Conservation (phyloP, 2,888 invertebrate genomes). For the Pammene fasciana region DNA sequence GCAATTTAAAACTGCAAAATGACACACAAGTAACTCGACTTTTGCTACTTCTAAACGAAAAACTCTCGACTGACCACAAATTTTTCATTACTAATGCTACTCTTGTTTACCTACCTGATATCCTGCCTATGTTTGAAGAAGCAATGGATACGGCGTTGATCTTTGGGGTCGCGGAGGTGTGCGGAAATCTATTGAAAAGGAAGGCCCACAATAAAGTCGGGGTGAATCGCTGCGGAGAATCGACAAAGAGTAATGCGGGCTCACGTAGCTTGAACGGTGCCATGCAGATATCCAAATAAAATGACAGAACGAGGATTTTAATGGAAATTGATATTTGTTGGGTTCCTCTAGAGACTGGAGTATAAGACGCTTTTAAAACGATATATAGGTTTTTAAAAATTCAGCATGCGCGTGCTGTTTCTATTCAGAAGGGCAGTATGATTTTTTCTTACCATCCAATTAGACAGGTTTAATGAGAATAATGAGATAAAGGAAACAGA, state of each 20-base stretch:
- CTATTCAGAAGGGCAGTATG: too few species aligned
- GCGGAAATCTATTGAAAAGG: constrained; percentile 19
- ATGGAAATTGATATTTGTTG: neutral
- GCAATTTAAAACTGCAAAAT: constrained; percentile 39
- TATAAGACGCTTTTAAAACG: too few species aligned
- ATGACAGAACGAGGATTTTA: neutral
- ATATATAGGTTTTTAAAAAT: too few species aligned
- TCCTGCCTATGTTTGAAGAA: neutral
- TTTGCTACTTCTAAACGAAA: constrained; percentile 1
- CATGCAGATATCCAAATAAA: neutral
- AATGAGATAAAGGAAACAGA: too few species aligned
- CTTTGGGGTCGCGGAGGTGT: neutral
- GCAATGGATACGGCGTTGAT: constrained; percentile 5
- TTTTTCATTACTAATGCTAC: neutral
- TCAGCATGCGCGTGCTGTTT: too few species aligned
- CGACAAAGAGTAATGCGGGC: constrained; percentile 26
- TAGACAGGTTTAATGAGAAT: too few species aligned
- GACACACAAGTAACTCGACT: constrained; percentile 17
- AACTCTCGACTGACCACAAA: neutral
- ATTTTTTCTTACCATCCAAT: too few species aligned
- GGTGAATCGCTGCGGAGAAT: constrained; percentile 25
- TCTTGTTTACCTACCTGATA: neutral
- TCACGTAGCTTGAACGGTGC: neutral
- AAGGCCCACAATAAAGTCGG: constrained; percentile 21
- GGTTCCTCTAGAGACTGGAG: too few species aligned